phyloP scores from a whole-genome alignment of 2,797 vertebrate species.

The Synaphobranchus kaupii region DNA sequence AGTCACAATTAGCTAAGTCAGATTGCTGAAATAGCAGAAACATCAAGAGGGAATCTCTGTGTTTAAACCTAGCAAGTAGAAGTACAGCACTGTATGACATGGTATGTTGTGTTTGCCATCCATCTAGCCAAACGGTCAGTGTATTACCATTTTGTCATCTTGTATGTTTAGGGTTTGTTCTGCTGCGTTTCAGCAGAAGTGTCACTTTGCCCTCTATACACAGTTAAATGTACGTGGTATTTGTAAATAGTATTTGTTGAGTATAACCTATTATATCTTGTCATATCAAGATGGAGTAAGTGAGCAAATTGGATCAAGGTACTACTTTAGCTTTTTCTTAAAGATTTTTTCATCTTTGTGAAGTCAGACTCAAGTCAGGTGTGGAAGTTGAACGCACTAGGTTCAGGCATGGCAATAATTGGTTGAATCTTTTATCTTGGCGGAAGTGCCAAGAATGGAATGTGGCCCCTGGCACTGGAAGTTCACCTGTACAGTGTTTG shows the following conservation, averaged over 20 bases:
- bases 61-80: not conserved
- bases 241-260: slow-evolving; percentile 1
- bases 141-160: not conserved
- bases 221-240: not conserved
- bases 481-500: not conserved
- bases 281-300: not conserved
- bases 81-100: not conserved
- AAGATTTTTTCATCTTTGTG: too few species aligned
- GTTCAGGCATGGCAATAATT: not conserved
- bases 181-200: not conserved
- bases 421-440: not conserved
- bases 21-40: not conserved
- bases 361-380: not conserved
- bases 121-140: not conserved
- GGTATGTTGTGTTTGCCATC: not conserved
- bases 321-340: too few species aligned
- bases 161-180: not conserved
- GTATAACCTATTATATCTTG: not conserved
- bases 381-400: not conserved
- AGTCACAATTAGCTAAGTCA: not conserved
- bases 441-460: too few species aligned
- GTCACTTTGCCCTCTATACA: not conserved
- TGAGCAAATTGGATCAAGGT: not conserved
- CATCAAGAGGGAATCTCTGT: not conserved
- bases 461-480: too few species aligned